These are phyloP conservation scores for Mola mola DNA, from an alignment of 2,113 vertebrate genomes.

Conservation along the genomic window DNA sequence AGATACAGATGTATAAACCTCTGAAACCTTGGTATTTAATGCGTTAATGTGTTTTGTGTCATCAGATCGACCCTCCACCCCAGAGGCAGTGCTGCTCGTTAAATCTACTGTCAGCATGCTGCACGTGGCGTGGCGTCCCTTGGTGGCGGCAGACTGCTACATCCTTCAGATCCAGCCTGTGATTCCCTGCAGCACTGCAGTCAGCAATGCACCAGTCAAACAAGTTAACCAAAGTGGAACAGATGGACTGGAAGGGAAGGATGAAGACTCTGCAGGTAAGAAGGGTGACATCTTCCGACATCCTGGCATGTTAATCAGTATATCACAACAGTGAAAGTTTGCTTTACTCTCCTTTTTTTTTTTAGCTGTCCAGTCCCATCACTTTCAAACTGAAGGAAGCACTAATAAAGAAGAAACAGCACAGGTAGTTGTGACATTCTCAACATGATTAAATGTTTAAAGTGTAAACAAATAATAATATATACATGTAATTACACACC, in stretches of 20 bases:
- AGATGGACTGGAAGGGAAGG: constrained; percentile 16
- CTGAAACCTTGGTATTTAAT: no score
- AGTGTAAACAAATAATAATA: no score
- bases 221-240: not conserved
- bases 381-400: constrained; percentile 11
- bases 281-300: no score
- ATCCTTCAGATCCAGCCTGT: constrained; percentile 90
- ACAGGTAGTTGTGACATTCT: constrained; percentile 41
- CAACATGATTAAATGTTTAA: no score
- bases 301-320: no score
- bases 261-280: constrained; percentile 30
- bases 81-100: constrained; percentile 91
- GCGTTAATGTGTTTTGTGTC: constrained; percentile 43
- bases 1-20: no score
- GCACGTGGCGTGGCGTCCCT: constrained; percentile 95
- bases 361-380: constrained; percentile 37
- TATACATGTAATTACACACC: no score
- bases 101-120: constrained; percentile 94
- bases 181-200: constrained; percentile 11
- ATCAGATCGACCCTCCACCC: constrained; percentile 87
- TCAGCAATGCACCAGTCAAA: not conserved
- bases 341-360: not conserved
- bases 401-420: constrained; percentile 18
- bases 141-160: constrained; percentile 92
- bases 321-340: no score